These are phyloP conservation scores for Bombus consobrinus DNA, from an alignment of 1,140 invertebrate genomes.

Conservation along the genomic window DNA sequence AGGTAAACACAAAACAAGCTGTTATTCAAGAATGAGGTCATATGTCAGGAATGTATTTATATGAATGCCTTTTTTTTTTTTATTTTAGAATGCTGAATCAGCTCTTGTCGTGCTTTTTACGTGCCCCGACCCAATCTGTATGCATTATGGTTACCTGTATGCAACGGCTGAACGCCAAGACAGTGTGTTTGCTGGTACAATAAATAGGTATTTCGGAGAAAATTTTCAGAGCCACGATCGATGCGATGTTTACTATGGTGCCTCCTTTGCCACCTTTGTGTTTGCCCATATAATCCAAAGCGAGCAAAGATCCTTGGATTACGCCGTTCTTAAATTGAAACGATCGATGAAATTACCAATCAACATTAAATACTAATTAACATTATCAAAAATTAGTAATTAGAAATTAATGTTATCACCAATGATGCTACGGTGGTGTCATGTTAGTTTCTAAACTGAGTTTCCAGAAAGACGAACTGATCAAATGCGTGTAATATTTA, in stretches of 20 bases:
- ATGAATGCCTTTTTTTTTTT: too few relatives aligned
- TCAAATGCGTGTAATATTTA: too few relatives aligned
- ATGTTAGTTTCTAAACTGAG: too few relatives aligned
- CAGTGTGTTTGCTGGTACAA: slow-evolving; percentile 85
- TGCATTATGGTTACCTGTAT: neutral
- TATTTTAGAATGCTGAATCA: too few relatives aligned
- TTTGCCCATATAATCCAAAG: slow-evolving; percentile 77
- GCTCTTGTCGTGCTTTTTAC: accelerated
- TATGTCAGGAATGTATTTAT: too few relatives aligned
- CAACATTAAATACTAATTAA: neutral
- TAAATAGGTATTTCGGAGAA: slow-evolving; percentile 82
- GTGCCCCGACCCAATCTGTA: too few relatives aligned
- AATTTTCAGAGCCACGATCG: slow-evolving; percentile 52
- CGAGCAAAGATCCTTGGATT: slow-evolving; percentile 76
- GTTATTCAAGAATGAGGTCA: too few relatives aligned
- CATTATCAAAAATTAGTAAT: too few relatives aligned
- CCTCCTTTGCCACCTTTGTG: slow-evolving; percentile 76
- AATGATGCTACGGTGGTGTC: too few relatives aligned
- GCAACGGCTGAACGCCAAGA: slow-evolving; percentile 79
- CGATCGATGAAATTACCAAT: neutral
- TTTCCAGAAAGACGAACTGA: too few relatives aligned
- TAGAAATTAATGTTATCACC: neutral
- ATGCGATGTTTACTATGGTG: slow-evolving; percentile 73
- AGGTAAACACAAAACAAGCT: too few relatives aligned
- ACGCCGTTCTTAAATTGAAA: slow-evolving; percentile 74